phyloP scores from a whole-genome alignment of 2,797 vertebrate genomes.

The Amblyopsis hoosieri region DNA sequence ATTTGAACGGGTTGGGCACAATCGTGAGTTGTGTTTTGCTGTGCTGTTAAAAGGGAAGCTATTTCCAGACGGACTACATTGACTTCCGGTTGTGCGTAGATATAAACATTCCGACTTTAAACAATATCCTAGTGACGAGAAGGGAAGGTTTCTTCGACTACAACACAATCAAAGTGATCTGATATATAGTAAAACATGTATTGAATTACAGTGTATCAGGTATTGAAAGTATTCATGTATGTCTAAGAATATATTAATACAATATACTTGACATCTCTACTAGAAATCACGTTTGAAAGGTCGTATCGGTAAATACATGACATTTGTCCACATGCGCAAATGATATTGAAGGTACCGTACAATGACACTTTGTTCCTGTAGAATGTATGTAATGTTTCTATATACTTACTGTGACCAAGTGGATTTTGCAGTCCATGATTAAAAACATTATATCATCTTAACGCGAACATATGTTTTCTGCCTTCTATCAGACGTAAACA shows the following conservation, averaged over 20 bases:
- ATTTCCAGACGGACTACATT: slow-evolving; percentile 54
- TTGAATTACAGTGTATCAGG: background rate
- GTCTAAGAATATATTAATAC: background rate
- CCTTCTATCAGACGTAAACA: background rate
- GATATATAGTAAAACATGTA: background rate
- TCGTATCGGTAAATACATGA: slow-evolving; percentile 19
- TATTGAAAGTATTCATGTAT: background rate
- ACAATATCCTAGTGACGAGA: background rate
- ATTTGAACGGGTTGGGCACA: background rate
- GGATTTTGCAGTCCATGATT: background rate
- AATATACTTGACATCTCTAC: background rate
- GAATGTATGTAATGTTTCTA: background rate
- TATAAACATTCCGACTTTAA: slow-evolving; percentile 16
- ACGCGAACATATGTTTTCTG: background rate
- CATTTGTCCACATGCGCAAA: slow-evolving; percentile 4
- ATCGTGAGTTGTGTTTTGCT: background rate
- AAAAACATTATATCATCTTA: background rate
- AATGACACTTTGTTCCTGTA: background rate
- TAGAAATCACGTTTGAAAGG: slow-evolving; percentile 31
- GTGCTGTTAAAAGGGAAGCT: slow-evolving; percentile 42
- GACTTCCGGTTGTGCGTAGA: slow-evolving; percentile 48
- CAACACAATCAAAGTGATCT: background rate
- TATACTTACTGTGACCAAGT: background rate
- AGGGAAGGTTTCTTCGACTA: no score
- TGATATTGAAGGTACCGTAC: slow-evolving; percentile 6